Base-by-base conservation (phyloP, 2,113 vertebrate genomes). In the Suricata suricatta region DNA sequence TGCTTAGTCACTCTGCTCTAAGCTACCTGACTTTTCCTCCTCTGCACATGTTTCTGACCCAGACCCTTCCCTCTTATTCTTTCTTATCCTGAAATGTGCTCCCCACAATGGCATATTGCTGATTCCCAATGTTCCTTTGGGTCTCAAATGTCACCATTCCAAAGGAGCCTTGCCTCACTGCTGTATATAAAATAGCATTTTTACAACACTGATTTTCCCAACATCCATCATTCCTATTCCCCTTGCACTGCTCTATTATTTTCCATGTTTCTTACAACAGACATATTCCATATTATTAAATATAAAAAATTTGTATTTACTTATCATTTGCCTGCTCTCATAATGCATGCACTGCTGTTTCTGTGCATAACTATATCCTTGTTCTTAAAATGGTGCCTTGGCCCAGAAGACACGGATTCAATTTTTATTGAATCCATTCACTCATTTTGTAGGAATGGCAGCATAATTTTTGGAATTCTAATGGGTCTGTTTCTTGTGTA, bases 391-490 rank as follows among this genome's bases (percentile, higher is more conserved):
- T 54, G 3, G 3, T 60, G 4, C 2, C 7, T 87, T 92, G 1
- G 12, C 47, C 72, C 69, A 74, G 6, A 29, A 92, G 29, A 82
- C 23, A 92, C 5, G 31, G 23, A 72, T 76, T 88, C 91, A 93
- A 69, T 69, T 69, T 60, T 69, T 82, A 23, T 52, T 82, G 35
- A 79, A 93, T 77, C 7, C 23, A 57, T 60, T 88, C 96, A 92
- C 69, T 85, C 95, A 80, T 66, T 87, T 76, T 76, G 80, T 92
- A 66, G 33, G 19, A 80, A 74, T 72, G 4, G 54, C 44, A 33
- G 14, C 27, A 80, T 63, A 31, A 69, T 54, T 71, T 15, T n/a
- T 81, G 21, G 23, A 92, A 90, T 96, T 88, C 9, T 13, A 95
- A 88, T 3, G 63, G 12, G 38, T 92, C 19, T 41, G 0, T 83